These are phyloP conservation scores for Cettia cetti DNA, from an alignment of 2,113 vertebrate species.

Conservation along the genomic window DNA sequence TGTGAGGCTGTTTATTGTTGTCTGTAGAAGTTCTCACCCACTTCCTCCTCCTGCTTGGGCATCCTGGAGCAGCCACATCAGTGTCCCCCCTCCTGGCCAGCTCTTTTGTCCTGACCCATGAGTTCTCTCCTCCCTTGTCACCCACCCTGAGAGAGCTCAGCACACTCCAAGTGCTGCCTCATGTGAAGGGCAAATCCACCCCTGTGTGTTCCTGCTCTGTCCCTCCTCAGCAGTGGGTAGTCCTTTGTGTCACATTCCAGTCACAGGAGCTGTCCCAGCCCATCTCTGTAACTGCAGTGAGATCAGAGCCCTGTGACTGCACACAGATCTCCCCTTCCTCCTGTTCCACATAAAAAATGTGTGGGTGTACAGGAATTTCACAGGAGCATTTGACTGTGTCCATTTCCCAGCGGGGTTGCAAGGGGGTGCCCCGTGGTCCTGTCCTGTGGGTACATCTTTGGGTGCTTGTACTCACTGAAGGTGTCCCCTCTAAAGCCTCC, in stretches of 20 bases:
- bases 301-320: not conserved
- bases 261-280: accelerated
- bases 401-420: not conserved
- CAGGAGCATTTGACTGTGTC: not conserved
- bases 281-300: accelerated
- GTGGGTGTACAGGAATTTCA: not conserved
- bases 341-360: not conserved
- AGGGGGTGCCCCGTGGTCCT: not conserved
- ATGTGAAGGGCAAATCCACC: not conserved
- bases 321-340: not conserved
- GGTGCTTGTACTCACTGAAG: not conserved
- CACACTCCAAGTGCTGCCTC: not conserved
- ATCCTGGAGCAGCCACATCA: not conserved
- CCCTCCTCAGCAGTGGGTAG: not conserved
- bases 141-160: not conserved
- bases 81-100: not conserved
- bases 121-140: accelerated
- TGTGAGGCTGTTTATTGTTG: not conserved
- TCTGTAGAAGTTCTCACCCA: not conserved
- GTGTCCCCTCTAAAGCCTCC: not conserved
- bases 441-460: not conserved
- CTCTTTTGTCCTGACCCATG: not conserved
- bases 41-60: accelerated
- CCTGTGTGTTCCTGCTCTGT: accelerated
- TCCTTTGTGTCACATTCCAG: not conserved